These are phyloP conservation scores for Exephanes ischioxanthus DNA, from an alignment of 2,888 invertebrate genomes.

Conservation along the genomic window DNA sequence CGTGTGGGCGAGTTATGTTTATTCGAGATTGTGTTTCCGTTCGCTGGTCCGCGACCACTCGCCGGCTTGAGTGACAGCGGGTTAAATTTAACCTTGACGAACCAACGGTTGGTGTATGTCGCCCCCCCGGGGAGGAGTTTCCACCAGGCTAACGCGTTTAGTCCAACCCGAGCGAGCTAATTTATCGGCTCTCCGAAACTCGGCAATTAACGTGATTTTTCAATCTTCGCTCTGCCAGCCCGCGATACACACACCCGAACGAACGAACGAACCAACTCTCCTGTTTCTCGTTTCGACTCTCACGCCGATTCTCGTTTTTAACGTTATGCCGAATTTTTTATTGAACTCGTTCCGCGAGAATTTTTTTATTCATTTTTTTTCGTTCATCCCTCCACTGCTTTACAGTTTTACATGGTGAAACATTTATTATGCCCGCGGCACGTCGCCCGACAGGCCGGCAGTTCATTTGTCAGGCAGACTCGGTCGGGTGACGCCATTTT, in stretches of 20 bases:
- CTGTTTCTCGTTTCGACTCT: conserved; percentile 51
- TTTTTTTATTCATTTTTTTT: conserved; percentile 57
- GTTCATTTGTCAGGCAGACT: conserved; percentile 63
- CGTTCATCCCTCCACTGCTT: conserved; percentile 22
- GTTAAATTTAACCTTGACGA: conserved; percentile 66
- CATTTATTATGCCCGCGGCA: conserved; percentile 68
- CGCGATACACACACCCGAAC: background rate
- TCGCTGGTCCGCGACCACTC: conserved; percentile 32
- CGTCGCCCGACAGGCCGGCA: conserved; percentile 60
- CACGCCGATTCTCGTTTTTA: conserved; percentile 38
- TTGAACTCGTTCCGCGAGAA: conserved; percentile 14
- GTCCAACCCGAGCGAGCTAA: conserved; percentile 29
- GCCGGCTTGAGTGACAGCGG: conserved; percentile 61
- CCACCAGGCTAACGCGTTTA: conserved; percentile 36
- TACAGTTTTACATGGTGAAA: conserved; percentile 64
- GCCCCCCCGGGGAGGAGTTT: conserved; percentile 15
- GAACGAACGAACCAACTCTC: background rate
- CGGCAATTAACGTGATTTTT: conserved; percentile 68
- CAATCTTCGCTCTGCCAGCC: conserved; percentile 47
- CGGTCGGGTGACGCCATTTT: conserved; percentile 63
- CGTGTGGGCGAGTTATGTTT: conserved; percentile 57
- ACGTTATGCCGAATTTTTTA: conserved; percentile 42
- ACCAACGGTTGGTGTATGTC: conserved; percentile 26
- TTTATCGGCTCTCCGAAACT: conserved; percentile 58
- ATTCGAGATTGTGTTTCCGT: conserved; percentile 61